phyloP scores from a whole-genome alignment of 1,140 invertebrate species.

The Catajapyx aquilonaris region DNA sequence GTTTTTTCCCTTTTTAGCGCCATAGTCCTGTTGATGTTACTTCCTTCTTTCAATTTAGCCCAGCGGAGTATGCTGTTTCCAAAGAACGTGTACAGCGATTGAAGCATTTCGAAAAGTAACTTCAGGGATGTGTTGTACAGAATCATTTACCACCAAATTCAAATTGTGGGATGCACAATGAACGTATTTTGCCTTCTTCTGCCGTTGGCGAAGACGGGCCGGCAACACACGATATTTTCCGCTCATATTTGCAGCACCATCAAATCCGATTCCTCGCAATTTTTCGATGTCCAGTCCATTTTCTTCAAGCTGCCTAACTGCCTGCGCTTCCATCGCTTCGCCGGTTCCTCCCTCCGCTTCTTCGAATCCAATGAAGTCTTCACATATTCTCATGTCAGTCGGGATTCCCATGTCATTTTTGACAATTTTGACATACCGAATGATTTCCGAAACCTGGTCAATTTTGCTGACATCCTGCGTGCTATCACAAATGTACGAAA shows the following conservation, averaged over 20 bases:
- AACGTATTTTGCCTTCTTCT: background rate
- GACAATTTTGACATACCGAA: constrained; percentile 1
- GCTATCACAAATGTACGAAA: constrained; percentile 1
- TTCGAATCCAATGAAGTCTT: constrained; percentile 1
- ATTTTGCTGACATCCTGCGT: constrained; percentile 1
- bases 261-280: background rate
- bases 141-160: constrained; percentile 2
- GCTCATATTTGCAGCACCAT: constrained; percentile 3
- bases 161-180: constrained; percentile 1
- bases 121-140: background rate
- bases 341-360: background rate
- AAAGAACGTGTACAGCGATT: background rate
- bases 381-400: background rate
- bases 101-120: constrained; percentile 1
- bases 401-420: background rate
- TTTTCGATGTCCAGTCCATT: background rate
- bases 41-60: background rate
- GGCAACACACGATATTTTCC: constrained; percentile 1
- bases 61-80: constrained; percentile 1
- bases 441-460: background rate
- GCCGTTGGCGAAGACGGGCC: background rate
- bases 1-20: too few relatives aligned
- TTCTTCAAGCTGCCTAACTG: background rate
- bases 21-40: background rate
- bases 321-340: background rate